Base-by-base conservation (phyloP, 2,888 invertebrate species). In the Pollenia angustigena region DNA sequence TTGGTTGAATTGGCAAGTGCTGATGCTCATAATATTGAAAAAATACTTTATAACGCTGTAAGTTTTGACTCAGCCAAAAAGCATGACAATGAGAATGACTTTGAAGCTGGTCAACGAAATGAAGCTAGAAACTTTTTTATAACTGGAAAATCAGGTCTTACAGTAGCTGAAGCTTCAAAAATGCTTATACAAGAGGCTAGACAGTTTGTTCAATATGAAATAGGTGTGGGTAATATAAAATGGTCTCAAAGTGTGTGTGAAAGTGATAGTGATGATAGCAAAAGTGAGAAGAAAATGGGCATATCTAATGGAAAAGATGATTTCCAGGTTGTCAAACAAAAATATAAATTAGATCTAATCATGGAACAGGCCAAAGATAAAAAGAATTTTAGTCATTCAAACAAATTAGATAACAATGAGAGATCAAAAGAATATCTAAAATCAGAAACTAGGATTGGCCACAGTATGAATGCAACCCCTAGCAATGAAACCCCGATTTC, bases 1-100 rank as follows among this genome's bases (percentile, higher is more conserved):
- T 94, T 99, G 16, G 94, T 96, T 2, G 96, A 96, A 89, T 94
- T 99, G 75, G 99, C 99, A 6, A 95, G 95, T 88, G 95, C 97
- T 50, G 95, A 96, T 91, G 94, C 95, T 0, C 94, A 95, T 80
- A 94, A 94, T 3, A 94, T 99, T 78, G 98, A 97, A 93, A 95
- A 96, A 89, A 94, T 97, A 66, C 94, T 99, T 11, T 95, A 95
- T 85, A 96, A 96, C 92, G 95, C 97, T 4, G 94, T 96, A 3
- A 98, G 98, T 48, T 99, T 99, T 93, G 96, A 97, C 93, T 97
- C 97, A 90, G 95, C 95, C 85, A 97, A 97, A 92, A 95, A 95
- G 91, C 94, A 95, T 89, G 95, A 97, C 64, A 95, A 95, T 83
- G 97, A 97, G 92, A 95, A 95, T 87, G 94, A 94, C 72, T 93